phyloP scores from a whole-genome alignment of 2,113 vertebrate species.

The Gasterosteus aculeatus region DNA sequence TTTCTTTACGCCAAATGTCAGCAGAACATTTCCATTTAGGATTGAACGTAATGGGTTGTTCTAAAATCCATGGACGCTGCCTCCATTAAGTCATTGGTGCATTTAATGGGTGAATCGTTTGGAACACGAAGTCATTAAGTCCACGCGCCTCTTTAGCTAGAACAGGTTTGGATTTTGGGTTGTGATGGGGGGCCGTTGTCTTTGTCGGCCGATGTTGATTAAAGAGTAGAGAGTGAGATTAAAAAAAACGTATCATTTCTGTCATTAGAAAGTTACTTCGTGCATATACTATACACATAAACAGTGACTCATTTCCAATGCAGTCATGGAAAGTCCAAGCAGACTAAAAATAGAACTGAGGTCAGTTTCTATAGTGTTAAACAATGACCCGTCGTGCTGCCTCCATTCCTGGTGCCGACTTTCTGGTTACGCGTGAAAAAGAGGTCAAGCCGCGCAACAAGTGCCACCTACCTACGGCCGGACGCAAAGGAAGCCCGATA shows the following conservation, averaged over 20 bases:
- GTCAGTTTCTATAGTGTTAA: slow-evolving; percentile 7
- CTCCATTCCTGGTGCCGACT: slow-evolving; percentile 18
- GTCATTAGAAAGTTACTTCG: not conserved
- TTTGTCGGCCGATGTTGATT: not conserved
- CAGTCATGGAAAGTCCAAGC: not conserved
- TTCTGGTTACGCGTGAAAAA: slow-evolving; percentile 21
- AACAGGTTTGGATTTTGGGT: slow-evolving; percentile 49
- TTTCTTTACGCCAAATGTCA: slow-evolving; percentile 42
- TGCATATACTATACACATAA: not conserved
- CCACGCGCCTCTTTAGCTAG: slow-evolving; percentile 40
- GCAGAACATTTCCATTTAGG: slow-evolving; percentile 58
- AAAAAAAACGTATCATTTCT: not conserved
- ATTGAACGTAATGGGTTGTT: slow-evolving; percentile 57
- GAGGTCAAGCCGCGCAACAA: slow-evolving; percentile 20
- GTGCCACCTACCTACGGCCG: slow-evolving; percentile 27
- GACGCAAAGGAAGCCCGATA: slow-evolving; percentile 34
- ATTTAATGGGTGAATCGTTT: slow-evolving; percentile 55
- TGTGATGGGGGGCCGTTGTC: not conserved
- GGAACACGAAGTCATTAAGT: slow-evolving; percentile 39
- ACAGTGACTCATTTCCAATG: not conserved
- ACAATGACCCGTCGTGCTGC: not conserved
- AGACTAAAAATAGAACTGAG: slow-evolving; percentile 1
- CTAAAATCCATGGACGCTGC: slow-evolving; percentile 48
- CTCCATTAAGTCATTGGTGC: slow-evolving; percentile 48
- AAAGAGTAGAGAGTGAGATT: not conserved